These are phyloP conservation scores for Laticauda colubrina DNA, from an alignment of 2,113 vertebrate genomes.

Conservation along the genomic window DNA sequence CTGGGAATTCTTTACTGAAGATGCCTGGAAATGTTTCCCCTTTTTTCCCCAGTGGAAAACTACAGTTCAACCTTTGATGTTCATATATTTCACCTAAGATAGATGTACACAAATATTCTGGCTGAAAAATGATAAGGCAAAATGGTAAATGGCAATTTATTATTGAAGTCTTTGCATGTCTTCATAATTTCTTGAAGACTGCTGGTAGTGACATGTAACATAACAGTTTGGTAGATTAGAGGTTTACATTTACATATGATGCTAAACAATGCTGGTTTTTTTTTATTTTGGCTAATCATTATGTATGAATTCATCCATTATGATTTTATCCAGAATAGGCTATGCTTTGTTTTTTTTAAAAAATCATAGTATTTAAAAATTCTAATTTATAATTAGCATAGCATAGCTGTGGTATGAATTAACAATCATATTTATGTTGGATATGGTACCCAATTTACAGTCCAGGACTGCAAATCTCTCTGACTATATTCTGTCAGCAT, in stretches of 20 bases:
- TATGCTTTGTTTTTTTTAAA: background rate
- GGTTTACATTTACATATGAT: background rate
- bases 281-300: background rate
- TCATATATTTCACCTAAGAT: constrained; percentile 15
- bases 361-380: background rate
- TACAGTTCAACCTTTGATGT: background rate
- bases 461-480: too few relatives aligned
- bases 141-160: background rate
- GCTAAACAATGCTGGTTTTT: background rate
- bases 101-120: constrained; percentile 20
- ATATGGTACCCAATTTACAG: too few relatives aligned
- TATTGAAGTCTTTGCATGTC: background rate
- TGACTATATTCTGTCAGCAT: too few relatives aligned
- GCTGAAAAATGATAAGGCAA: constrained; percentile 11
- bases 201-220: background rate
- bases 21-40: background rate
- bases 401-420: background rate
- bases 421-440: too few relatives aligned
- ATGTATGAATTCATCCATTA: background rate
- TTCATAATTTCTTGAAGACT: background rate
- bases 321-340: background rate
- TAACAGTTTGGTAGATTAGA: background rate
- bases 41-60: background rate
- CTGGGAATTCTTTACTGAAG: background rate
- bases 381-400: background rate